Base-by-base conservation (phyloP, 2,797 vertebrate genomes). In the Columba guinea region DNA sequence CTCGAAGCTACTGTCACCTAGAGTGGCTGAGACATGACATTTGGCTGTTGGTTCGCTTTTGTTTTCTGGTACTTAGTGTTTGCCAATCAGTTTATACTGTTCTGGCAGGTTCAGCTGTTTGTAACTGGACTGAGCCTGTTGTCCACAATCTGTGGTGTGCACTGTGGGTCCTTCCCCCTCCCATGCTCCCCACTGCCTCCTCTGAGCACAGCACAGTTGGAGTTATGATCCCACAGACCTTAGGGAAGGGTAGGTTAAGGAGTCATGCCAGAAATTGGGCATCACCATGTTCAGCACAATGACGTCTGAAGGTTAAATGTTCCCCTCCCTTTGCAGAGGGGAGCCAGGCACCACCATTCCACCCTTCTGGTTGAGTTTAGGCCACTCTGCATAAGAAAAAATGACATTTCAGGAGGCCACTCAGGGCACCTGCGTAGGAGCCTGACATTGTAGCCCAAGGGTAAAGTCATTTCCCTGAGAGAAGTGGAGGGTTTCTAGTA, bases 241-340 rank as follows among this genome's bases (percentile, higher is more conserved):
- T 16, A 11, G 46, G 15, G 24, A 84, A 90, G 44, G 56, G 44
- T 52, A 86, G 34, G 44, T 49, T 75, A 68, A 68, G 20, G 39
- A 84, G 23, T 24, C n/a, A 28, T 53, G 34, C 1, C 11, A 70
- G 65, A 75, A 78, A 75, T 3, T 0, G 0, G 26, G 58, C n/a
- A 53, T 7, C 3, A 3, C 56, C 15, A 4, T 0, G 4, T 4
- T 55, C 32, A 71, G 30, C 28, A 37, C 1, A 0, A 46, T 2
- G 7, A 2, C 64, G 21, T n/a, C 71, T 64, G 27, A 23, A 68
- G 27, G 8, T 69, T 68, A 65, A 88, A 76, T 0, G 0, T 62
- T 77, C 22, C 13, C 10, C 17, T 69, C 39, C 14, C 27, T 83
- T 77, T 62, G 41, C 32, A 58, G 26, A 62, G 13, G 13, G 34